phyloP scores from a whole-genome alignment of 2,113 vertebrate species.

The Nanorana parkeri region DNA sequence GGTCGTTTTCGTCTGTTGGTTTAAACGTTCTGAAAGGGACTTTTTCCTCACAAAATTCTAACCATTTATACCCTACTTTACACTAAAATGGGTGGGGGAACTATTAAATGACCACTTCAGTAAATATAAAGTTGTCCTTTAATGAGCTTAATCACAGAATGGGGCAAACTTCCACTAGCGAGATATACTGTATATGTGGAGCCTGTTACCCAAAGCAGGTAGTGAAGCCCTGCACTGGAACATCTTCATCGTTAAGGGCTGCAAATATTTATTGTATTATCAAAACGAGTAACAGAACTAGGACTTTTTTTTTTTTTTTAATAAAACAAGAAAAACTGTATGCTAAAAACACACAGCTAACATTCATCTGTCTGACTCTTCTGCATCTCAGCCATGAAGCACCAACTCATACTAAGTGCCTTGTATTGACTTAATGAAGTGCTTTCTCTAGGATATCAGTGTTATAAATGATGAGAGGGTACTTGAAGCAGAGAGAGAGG shows the following conservation, averaged over 20 bases:
- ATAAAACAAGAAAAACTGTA: background rate
- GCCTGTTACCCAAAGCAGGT: too few relatives aligned
- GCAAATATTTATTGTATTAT: background rate
- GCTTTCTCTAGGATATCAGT: constrained; percentile 7
- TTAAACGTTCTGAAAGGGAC: too few relatives aligned
- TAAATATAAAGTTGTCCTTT: too few relatives aligned
- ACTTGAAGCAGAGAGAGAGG: constrained; percentile 13
- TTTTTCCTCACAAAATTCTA: too few relatives aligned
- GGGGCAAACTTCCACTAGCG: too few relatives aligned
- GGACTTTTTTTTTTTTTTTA: background rate
- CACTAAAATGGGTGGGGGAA: too few relatives aligned
- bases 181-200: too few relatives aligned
- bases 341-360: background rate
- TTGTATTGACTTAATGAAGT: constrained; percentile 26
- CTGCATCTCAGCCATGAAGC: background rate
- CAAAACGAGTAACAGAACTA: background rate
- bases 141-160: too few relatives aligned
- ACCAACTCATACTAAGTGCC: constrained; percentile 5
- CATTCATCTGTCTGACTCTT: background rate
- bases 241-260: background rate
- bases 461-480: background rate
- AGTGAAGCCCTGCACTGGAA: too few relatives aligned
- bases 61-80: too few relatives aligned
- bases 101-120: too few relatives aligned
- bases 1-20: too few relatives aligned